Evolutionary conservation across 2,797 vertebrate species (phyloP).

Genomic region (Lates japonicus): DNA sequence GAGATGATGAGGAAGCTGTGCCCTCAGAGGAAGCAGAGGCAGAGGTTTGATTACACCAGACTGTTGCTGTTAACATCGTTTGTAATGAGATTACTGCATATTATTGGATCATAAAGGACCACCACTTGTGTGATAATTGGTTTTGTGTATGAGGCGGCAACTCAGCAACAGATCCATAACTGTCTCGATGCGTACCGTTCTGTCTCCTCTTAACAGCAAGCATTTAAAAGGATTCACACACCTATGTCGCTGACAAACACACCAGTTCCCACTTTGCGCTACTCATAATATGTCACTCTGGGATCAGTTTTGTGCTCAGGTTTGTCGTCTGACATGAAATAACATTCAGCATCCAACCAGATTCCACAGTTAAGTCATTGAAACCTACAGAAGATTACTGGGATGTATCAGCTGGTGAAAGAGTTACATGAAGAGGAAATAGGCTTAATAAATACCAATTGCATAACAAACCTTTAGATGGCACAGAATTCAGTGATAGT

Average conservation of each 20-base stretch:
- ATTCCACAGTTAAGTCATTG: conserved; percentile 5
- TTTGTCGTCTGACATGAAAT: conserved; percentile 35
- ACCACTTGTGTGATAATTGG: conserved; percentile 12
- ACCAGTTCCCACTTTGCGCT: conserved; percentile 22
- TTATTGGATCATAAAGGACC: conserved; percentile 15
- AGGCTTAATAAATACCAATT: conserved; percentile 3
- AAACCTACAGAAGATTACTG: conserved; percentile 16
- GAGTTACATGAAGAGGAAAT: neutral
- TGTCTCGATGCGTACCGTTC: conserved; percentile 43
- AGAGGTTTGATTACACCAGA: conserved; percentile 47
- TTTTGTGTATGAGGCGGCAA: conserved; percentile 39
- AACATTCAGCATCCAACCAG: neutral
- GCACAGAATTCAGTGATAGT: too few species aligned
- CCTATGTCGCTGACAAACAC: conserved; percentile 19
- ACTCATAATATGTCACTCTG: conserved; percentile 29
- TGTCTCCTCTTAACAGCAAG: conserved; percentile 40
- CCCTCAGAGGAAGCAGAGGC: neutral
- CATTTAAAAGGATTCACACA: conserved; percentile 51
- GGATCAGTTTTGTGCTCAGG: conserved; percentile 41
- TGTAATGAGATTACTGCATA: conserved; percentile 25
- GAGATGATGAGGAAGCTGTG: conserved; percentile 14
- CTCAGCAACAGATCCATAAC: conserved; percentile 59
- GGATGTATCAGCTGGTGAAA: neutral
- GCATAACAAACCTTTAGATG: neutral
- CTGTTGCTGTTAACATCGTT: conserved; percentile 38